Evolutionary conservation across 2,888 invertebrate species (phyloP), one percentile per base, ranked within the genome.

Genomic region (Metacarcinus magister): DNA sequence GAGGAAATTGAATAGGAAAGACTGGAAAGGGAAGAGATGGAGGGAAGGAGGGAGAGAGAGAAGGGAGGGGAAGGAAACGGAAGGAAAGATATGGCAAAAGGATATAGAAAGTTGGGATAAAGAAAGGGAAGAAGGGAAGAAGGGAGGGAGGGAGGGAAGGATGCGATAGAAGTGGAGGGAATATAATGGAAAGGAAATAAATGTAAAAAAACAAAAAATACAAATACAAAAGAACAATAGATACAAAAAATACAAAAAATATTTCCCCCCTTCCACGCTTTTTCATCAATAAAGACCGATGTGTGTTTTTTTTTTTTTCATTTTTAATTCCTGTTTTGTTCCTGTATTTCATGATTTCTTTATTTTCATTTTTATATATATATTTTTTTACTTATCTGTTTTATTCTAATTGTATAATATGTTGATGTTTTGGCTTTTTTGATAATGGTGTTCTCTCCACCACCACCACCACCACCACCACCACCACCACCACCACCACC

Each of bases 401-500:
- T n/a, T n/a, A n/a, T n/a, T n/a, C 67, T 67, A 13, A 54, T 54
- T 5, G 67, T 23, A 67, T 67, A 23, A 23, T n/a, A 23, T 67
- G n/a, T 23, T 23, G 23, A 67, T 67, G 4, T 67, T 5, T 4
- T 1, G 23, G 0, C 23, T 67, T 54, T 2, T 54, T 54, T 23
- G 2, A 16, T 67, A 67, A 67, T 16, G 19, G 10, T 67, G 54
- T 67, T 23, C 67, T 23, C 67, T 8, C 67, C 23, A 67, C 1
- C 67, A 67, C 67, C 67, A 67, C 67, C 67, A 67, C n/a, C n/a
- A n/a, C n/a, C n/a, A n/a, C n/a, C n/a, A n/a, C n/a, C n/a, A n/a
- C n/a, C n/a, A n/a, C n/a, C n/a, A n/a, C n/a, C n/a, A n/a, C 67
- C 67, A 67, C 67, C 67, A 67, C 67, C 67, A 67, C 67, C 67